Evolutionary conservation across 2,113 vertebrate species (phyloP), one percentile per base, ranked within the genome.

Genomic region (Willisornis vidua): DNA sequence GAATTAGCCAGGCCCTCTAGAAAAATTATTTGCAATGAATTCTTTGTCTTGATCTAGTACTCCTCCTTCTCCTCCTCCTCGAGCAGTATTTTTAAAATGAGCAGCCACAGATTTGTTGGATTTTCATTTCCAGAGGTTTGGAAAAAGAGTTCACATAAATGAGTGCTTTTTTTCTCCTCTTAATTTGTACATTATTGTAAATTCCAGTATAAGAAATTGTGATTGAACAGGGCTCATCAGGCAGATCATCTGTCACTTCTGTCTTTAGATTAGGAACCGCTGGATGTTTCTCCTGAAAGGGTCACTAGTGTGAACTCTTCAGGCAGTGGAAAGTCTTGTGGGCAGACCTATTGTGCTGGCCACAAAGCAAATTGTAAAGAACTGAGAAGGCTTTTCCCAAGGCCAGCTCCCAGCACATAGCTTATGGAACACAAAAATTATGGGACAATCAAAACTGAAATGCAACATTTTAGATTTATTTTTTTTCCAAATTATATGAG

Each of bases 81-180:
- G 18, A 87, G 87, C 71, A 91, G 29, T 87, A 77, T 66, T 94
- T 96, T 94, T 76, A 73, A 73, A 96, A 46, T 52, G 75, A 87
- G 55, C 46, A 73, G 58, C 62, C 62, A 66, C 7, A 12, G 22
- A 89, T 87, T 89, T 85, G 28, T 76, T 63, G 35, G 12, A 63
- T 83, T 93, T 93, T 91, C 24, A 54, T 35, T 35, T 89, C 52
- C 62, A 78, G 73, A 55, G 45, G 5, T 76, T 49, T 93, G 71
- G 62, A 79, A 85, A 82, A 67, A 24, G 16, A 39, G 5, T 46
- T 95, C 73, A 84, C 31, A 92, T 59, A 74, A 81, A 63, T n/a
- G 19, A 84, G 26, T 48, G 18, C 1, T 51, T 52, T 77, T 85
- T 85, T 84, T 67, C 15, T 23, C 8, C 3, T 26, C 25, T 37